phyloP scores from a whole-genome alignment of 1,140 invertebrate genomes.

The Leptopilina boulardi region DNA sequence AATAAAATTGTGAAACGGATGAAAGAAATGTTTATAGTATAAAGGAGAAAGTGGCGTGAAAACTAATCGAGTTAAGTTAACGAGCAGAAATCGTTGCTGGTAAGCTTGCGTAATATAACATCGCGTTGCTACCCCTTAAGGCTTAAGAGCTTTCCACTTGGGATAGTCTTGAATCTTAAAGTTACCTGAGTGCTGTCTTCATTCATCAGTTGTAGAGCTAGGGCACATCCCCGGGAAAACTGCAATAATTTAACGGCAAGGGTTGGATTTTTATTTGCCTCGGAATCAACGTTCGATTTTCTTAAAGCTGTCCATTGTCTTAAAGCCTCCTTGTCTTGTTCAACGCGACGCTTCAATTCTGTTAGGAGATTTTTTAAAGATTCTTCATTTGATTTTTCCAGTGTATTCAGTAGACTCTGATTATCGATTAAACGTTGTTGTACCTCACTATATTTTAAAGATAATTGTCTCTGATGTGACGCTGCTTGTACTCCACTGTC shows the following conservation, averaged over 20 bases:
- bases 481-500: constrained; percentile 84
- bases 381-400: constrained; percentile 80
- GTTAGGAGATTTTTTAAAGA: constrained; percentile 72
- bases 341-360: constrained; percentile 81
- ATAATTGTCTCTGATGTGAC: constrained; percentile 92
- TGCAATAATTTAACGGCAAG: constrained; percentile 84
- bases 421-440: constrained; percentile 94
- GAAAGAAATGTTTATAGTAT: background rate
- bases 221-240: constrained; percentile 88
- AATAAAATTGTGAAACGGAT: background rate
- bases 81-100: background rate
- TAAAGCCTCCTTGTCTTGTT: constrained; percentile 83
- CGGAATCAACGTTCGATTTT: constrained; percentile 70
- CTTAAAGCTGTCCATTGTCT: constrained; percentile 83
- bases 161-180: constrained; percentile 24
- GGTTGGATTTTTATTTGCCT: constrained; percentile 69
- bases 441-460: constrained; percentile 86
- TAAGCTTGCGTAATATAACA: constrained; percentile 47
- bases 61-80: constrained; percentile 25
- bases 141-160: constrained; percentile 45
- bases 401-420: constrained; percentile 89
- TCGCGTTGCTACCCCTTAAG: constrained; percentile 42
- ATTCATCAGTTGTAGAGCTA: constrained; percentile 86
- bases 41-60: constrained; percentile 18
- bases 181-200: constrained; percentile 49